A percentile compares a stretch with the other conserved stretches of the same genome.
phyloP scores from a whole-genome alignment of 2,113 vertebrate species.

The Perccottus glenii region DNA sequence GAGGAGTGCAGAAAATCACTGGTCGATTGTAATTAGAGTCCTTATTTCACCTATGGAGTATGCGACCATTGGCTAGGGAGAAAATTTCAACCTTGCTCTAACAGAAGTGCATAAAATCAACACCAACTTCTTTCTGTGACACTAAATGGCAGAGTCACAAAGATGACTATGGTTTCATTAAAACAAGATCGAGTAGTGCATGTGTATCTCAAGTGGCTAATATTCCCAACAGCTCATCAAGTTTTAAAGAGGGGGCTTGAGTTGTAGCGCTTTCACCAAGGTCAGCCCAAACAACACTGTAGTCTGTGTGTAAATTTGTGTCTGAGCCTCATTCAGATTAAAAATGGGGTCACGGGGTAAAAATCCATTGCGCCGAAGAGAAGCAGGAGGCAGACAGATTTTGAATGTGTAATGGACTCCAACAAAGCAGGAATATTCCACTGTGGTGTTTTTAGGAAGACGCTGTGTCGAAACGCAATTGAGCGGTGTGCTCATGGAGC shows the following conservation, averaged over 20 bases:
- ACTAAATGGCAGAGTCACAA: constrained; percentile 36
- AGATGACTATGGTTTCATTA: constrained; percentile 50
- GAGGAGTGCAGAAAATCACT: constrained; percentile 64
- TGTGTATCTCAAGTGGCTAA: constrained; percentile 30
- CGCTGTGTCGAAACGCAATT: constrained; percentile 37
- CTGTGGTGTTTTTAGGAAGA: constrained; percentile 44
- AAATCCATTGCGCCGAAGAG: constrained; percentile 12
- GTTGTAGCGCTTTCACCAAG: constrained; percentile 48
- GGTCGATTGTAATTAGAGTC: constrained; percentile 71
- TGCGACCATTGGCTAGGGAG: constrained; percentile 38
- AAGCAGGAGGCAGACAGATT: constrained; percentile 36
- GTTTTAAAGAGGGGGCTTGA: constrained; percentile 32
- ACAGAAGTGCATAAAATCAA: constrained; percentile 39
- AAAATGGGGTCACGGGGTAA: constrained; percentile 39
- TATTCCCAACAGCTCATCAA: constrained; percentile 58
- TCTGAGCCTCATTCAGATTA: constrained; percentile 19
- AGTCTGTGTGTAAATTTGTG: constrained; percentile 12
- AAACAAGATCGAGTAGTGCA: constrained; percentile 39
- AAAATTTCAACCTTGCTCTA: constrained; percentile 40
- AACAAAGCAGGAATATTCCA: constrained; percentile 58
- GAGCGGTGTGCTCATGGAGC: constrained; percentile 15
- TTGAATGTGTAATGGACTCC: constrained; percentile 47
- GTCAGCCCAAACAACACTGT: constrained; percentile 37
- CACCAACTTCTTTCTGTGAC: constrained; percentile 26
- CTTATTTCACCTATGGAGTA: constrained; percentile 61